A percentile compares a stretch with the other conserved stretches of the same genome.
Evolutionary conservation across 2,113 vertebrate species (phyloP).

Genomic region (Puffinus mauretanicus): DNA sequence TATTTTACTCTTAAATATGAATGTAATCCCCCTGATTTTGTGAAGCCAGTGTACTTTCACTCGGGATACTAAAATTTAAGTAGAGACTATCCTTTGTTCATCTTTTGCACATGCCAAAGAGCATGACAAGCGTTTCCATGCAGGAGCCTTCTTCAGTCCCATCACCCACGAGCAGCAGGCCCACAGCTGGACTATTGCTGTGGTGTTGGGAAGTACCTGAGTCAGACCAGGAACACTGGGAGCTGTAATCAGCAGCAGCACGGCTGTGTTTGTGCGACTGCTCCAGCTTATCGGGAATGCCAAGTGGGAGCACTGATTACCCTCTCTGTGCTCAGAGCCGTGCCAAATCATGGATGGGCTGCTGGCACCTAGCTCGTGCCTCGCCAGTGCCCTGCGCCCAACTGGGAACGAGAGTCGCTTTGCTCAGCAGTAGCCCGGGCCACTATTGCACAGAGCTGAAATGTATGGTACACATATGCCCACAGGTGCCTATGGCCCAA

Average conservation of each 20-base stretch:
- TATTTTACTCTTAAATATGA: neutral
- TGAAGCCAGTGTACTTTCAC: neutral
- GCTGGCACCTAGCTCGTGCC: neutral
- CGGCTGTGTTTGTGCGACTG: fast-evolving
- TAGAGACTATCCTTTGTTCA: neutral
- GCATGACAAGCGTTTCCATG: neutral
- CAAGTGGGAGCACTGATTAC: neutral
- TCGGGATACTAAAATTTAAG: neutral
- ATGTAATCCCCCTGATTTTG: neutral
- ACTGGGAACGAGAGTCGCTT: fast-evolving
- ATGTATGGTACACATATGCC: fast-evolving
- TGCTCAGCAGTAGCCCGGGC: neutral
- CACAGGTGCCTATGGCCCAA: neutral
- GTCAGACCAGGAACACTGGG: neutral
- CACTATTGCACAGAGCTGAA: neutral
- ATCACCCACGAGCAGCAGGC: neutral
- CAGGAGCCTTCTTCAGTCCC: neutral
- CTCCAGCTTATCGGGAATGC: neutral
- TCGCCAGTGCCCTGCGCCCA: fast-evolving
- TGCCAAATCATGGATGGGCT: neutral
- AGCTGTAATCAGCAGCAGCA: neutral
- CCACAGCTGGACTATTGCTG: neutral
- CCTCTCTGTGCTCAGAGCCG: fast-evolving
- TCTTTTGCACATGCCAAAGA: neutral
- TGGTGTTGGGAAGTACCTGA: neutral